A percentile compares a stretch with the other conserved stretches of the same genome.
Evolutionary conservation across 2,888 invertebrate genomes (phyloP).

Genomic region (Trichopoda pennipes): DNA sequence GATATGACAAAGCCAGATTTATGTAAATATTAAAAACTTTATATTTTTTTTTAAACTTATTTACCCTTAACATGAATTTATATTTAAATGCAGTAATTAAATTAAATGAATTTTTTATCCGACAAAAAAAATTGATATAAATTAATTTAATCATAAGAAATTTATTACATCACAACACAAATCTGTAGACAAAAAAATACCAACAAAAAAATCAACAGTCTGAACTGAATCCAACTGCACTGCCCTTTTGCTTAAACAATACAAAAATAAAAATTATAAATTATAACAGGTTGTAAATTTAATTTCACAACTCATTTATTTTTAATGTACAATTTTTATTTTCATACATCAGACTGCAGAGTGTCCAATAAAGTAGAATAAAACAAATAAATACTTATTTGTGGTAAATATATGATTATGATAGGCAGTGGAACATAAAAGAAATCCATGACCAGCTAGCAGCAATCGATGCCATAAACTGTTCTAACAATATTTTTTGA

Average conservation of each 20-base stretch:
- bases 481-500: constrained; percentile 23
- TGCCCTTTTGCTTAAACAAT: constrained; percentile 16
- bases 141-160: constrained; percentile 48
- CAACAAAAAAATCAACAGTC: constrained; percentile 21
- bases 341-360: constrained; percentile 46
- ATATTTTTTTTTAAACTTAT: too few relatives aligned
- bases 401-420: constrained; percentile 32
- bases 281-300: constrained; percentile 64
- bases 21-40: too few relatives aligned
- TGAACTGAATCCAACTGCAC: constrained; percentile 1
- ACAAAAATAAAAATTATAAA: constrained; percentile 35
- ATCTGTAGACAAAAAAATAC: constrained; percentile 38
- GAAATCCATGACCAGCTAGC: not conserved
- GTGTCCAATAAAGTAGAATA: constrained; percentile 46
- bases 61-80: too few relatives aligned
- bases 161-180: constrained; percentile 41
- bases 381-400: constrained; percentile 16
- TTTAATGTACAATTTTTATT: constrained; percentile 59
- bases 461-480: constrained; percentile 20
- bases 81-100: constrained; percentile 6
- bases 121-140: constrained; percentile 1
- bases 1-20: too few relatives aligned
- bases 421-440: not conserved
- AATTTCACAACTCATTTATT: constrained; percentile 67
- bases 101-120: constrained; percentile 13